Base-by-base conservation (phyloP, 2,888 invertebrate genomes). In the Osedax frankpressi region DNA sequence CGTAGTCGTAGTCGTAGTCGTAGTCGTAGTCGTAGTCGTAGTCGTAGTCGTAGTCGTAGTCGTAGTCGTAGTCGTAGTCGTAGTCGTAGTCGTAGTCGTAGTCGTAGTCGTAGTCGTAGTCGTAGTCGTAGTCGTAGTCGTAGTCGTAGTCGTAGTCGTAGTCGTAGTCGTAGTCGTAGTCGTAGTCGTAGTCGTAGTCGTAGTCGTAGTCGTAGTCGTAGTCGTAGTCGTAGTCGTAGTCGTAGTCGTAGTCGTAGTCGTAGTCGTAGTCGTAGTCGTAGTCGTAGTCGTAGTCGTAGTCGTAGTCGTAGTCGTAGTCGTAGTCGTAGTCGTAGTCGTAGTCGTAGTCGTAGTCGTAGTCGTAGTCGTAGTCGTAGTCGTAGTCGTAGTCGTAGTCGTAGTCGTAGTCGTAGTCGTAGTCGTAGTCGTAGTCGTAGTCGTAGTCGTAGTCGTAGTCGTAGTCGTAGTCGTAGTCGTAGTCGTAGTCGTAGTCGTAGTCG, bases 1-100 rank as follows among this genome's bases (percentile, higher is more conserved):
- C 11, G 65, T 65, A 65, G 65, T 65, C 0, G 1, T 65, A 65
- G 65, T 65, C 11, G 65, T 65, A 65, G 65, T 65, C 11, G 1
- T 65, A 65, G 65, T 65, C 11, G 65, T 65, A 65, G 65, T 65
- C 11, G 65, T 65, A 65, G 65, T 65, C 11, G 65, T 65, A 65
- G 65, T 65, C 11, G 65, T 65, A 65, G 65, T 65, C 11, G 65
- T 65, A 65, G 65, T 65, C 11, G 65, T 65, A 65, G 65, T 65
- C 11, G 65, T 65, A 65, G 65, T 65, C 11, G 65, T 65, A 65
- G 65, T 65, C 11, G 65, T 65, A 65, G 65, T 65, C 11, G 65
- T 65, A 65, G 65, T 65, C 11, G 65, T 65, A 65, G 65, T 65
- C 11, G 65, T 65, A 65, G 65, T 65, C 11, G 65, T 65, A 65